Evolutionary conservation across 2,113 vertebrate species (phyloP).

Genomic region (Vombatus ursinus): DNA sequence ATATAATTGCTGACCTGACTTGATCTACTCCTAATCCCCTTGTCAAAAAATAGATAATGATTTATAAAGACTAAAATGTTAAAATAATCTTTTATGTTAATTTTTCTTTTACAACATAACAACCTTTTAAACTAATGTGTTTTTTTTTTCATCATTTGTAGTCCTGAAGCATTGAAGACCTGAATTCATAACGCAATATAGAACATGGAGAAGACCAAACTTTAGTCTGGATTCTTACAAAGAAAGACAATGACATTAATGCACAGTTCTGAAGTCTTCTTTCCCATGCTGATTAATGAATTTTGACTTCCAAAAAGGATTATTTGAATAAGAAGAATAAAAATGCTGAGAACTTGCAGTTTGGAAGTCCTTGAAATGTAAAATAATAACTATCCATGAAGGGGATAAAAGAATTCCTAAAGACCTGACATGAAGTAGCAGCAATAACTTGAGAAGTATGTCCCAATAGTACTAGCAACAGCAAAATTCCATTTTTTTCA

Average conservation of each 20-base stretch:
- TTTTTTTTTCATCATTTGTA: neutral
- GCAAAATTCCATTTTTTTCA: neutral
- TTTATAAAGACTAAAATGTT: neutral
- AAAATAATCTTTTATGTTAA: neutral
- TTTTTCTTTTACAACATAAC: too few relatives aligned
- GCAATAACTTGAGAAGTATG: neutral
- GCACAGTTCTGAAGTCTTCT: neutral
- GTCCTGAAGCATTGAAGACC: neutral
- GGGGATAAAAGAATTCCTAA: neutral
- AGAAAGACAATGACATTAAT: neutral
- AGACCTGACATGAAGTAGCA: neutral
- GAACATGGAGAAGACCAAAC: neutral
- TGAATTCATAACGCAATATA: neutral
- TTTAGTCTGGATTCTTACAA: neutral
- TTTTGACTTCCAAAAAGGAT: neutral
- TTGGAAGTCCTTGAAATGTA: neutral
- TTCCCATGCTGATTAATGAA: neutral
- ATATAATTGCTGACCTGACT: neutral
- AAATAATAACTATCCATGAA: neutral
- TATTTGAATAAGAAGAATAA: neutral
- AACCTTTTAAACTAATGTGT: neutral
- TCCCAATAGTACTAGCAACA: neutral
- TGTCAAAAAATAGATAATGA: neutral
- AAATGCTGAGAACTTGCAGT: neutral
- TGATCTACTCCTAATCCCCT: neutral